Evolutionary conservation across 2,888 invertebrate genomes (phyloP).

Genomic region (Vandiemenella viatica): DNA sequence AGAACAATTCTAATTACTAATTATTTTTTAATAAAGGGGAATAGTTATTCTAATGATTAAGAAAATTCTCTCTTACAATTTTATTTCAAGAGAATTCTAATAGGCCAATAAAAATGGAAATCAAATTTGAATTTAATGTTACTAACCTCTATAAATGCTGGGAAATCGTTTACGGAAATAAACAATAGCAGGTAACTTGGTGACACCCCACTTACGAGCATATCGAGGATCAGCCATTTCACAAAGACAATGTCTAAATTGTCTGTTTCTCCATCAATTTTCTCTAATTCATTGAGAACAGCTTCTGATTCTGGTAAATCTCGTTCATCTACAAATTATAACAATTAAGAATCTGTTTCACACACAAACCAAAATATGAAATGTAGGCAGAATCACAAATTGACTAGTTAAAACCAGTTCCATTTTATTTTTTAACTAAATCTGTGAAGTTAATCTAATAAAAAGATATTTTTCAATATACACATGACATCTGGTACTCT

Average conservation of each 20-base stretch:
- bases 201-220: constrained; percentile 87
- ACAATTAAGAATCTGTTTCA: not conserved
- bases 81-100: too few species aligned
- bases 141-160: constrained; percentile 72
- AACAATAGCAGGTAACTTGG: constrained; percentile 76
- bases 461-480: too few species aligned
- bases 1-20: too few species aligned
- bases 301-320: constrained; percentile 63
- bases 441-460: too few species aligned
- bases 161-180: constrained; percentile 85
- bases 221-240: constrained; percentile 81
- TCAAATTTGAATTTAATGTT: not conserved
- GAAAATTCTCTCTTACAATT: too few species aligned
- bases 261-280: constrained; percentile 88
- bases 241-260: constrained; percentile 88
- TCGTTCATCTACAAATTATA: constrained; percentile 52
- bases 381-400: not conserved
- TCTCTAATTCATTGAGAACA: constrained; percentile 76
- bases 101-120: not conserved
- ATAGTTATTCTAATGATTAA: too few species aligned
- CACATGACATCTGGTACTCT: too few species aligned
- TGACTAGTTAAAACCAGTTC: not conserved
- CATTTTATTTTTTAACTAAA: not conserved
- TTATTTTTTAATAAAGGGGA: too few species aligned
- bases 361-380: not conserved